Evolutionary conservation across 2,888 invertebrate genomes (phyloP), one percentile per base, ranked within the genome.

Genomic region (Dyspetes luteomarginatus): DNA sequence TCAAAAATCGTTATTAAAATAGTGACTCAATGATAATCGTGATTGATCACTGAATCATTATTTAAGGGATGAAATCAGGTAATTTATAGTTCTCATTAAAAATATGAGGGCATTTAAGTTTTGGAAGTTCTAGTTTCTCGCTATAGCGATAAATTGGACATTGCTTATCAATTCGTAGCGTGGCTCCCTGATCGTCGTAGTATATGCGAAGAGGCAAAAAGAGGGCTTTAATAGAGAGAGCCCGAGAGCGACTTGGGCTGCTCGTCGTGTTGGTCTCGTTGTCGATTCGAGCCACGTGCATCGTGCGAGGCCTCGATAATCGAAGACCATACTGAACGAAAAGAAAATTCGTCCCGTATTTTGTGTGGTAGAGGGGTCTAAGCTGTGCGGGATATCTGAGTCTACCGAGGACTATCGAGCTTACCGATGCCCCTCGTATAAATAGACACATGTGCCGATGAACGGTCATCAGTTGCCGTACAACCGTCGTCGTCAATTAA

Each of bases 311-410:
- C 91, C 92, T 91, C 92, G 90, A 91, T 92, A 90, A 91, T 91
- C 90, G 91, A 91, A 91, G 86, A 89, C 90, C 90, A 90, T 90
- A 90, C 90, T 88, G 90, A 91, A 91, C 88, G 92, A 91, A 92
- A 92, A 91, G 91, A 91, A 91, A 92, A 92, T 91, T 89, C 87
- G 87, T 86, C 83, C 84, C 75, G 80, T 72, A 60, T 75, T 71
- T 56, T 30, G n/a, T 17, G 82, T 86, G 85, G 89, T 87, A 86
- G n/a, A n/a, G 89, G 87, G 84, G 78, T 73, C 78, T 58, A 58
- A 76, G 81, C 65, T 62, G 83, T 78, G 81, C 78, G 73, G 81
- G 62, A 76, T 73, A 68, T 19, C 73, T 73, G 52, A 71, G 55
- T 71, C 71, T 67, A 78, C 43, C 56, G 76, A 73, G 43, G 48